A percentile compares a stretch with the other conserved stretches of the same genome.
These are phyloP conservation scores for Tursiops truncatus DNA, from an alignment of 2,113 vertebrate species.

Conservation along the genomic window DNA sequence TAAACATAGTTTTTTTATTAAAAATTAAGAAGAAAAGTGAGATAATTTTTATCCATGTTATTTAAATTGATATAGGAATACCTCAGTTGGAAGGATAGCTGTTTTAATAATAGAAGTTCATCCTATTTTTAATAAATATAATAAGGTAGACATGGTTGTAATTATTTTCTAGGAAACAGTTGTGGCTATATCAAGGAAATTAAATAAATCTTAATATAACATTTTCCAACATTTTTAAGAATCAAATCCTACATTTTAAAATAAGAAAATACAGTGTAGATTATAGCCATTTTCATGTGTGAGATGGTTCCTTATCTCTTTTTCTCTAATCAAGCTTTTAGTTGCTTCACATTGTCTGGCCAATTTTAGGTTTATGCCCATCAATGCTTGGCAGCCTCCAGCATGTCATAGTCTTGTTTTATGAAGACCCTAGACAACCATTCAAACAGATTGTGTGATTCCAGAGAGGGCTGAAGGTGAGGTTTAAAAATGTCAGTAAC, in stretches of 20 bases:
- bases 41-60: not conserved
- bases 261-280: conserved; percentile 91
- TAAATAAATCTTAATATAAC: conserved; percentile 11
- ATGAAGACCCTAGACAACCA: conserved; percentile 90
- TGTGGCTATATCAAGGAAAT: not conserved
- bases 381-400: conserved; percentile 90
- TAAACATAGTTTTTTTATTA: not conserved
- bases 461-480: conserved; percentile 57
- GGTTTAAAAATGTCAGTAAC: conserved; percentile 84
- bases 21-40: not conserved
- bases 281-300: conserved; percentile 85
- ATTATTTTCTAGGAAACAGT: not conserved
- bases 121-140: not conserved
- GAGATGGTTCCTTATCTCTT: conserved; percentile 54
- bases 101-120: not conserved
- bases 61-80: not conserved
- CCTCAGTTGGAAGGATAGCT: not conserved
- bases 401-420: conserved; percentile 96
- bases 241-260: conserved; percentile 90
- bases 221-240: conserved; percentile 68
- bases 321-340: not conserved
- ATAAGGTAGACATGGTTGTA: not conserved
- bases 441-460: conserved; percentile 83
- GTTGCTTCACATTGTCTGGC: conserved; percentile 71
- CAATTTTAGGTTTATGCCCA: conserved; percentile 87